Evolutionary conservation across 2,888 invertebrate species (phyloP).

Genomic region (Drosophila leonis): DNA sequence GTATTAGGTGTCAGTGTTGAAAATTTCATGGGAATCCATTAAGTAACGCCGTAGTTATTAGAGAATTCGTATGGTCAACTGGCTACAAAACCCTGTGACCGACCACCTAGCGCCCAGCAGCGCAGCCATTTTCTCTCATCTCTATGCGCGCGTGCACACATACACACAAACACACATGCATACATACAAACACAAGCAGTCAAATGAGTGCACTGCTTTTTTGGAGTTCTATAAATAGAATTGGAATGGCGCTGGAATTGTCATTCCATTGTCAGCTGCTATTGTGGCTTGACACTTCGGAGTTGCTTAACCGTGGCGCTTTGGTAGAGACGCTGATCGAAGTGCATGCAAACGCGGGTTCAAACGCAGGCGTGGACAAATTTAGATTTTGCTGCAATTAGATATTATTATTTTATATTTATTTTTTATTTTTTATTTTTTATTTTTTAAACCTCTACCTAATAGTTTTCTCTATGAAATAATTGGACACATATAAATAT

Average conservation of each 20-base stretch:
- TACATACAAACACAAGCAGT: neutral
- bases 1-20: neutral
- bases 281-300: neutral
- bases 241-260: neutral
- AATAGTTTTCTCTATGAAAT: neutral
- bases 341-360: neutral
- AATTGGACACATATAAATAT: too few relatives aligned
- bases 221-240: constrained; percentile 1
- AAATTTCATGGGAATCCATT: neutral
- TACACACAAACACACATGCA: too few relatives aligned
- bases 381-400: too few relatives aligned
- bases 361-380: neutral
- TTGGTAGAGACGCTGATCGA: neutral
- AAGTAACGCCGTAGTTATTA: neutral
- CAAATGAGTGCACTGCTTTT: neutral
- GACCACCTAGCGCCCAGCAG: too few relatives aligned
- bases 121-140: neutral
- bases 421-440: neutral
- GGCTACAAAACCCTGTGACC: neutral
- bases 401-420: fast-evolving
- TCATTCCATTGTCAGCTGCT: neutral
- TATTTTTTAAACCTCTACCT: neutral
- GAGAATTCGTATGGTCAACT: too few relatives aligned
- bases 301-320: neutral
- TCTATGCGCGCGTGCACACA: neutral